Conservation (phyloP, 2,113 vertebrate genomes). For the Diphyllodes magnificus region DNA sequence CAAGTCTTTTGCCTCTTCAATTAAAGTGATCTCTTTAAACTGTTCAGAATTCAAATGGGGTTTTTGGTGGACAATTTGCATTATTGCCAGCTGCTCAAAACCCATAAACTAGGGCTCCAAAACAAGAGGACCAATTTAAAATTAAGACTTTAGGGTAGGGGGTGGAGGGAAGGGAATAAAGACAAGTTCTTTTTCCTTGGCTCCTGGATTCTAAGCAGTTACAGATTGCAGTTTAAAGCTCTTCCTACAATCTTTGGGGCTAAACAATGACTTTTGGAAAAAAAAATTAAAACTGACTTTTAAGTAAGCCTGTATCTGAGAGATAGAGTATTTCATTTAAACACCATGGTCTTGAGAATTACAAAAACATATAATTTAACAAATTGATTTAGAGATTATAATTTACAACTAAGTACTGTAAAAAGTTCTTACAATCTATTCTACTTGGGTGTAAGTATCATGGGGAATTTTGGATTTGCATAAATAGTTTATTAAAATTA, state of each 20-base stretch:
- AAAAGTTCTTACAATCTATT: background rate
- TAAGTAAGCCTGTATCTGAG: background rate
- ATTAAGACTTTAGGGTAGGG: background rate
- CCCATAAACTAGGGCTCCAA: background rate
- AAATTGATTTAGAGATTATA: background rate
- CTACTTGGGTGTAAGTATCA: background rate
- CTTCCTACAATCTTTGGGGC: background rate
- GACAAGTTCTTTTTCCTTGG: background rate
- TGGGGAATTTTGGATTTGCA: background rate
- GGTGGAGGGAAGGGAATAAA: background rate
- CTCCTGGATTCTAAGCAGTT: background rate
- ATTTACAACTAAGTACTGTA: background rate
- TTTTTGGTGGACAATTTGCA: slow-evolving; percentile 19
- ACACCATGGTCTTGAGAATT: background rate
- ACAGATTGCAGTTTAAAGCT: background rate
- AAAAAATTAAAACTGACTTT: background rate
- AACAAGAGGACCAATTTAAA: slow-evolving; percentile 12
- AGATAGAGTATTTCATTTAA: background rate
- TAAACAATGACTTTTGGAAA: background rate
- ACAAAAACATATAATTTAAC: background rate
- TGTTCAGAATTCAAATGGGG: slow-evolving; percentile 16
- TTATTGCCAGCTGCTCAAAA: slow-evolving; percentile 52
- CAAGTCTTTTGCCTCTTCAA: slow-evolving; percentile 25
- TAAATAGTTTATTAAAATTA: background rate
- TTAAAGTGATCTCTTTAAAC: slow-evolving; percentile 41